These are phyloP conservation scores for Drosophila biarmipes DNA, from an alignment of 1,140 invertebrate species.

Conservation along the genomic window DNA sequence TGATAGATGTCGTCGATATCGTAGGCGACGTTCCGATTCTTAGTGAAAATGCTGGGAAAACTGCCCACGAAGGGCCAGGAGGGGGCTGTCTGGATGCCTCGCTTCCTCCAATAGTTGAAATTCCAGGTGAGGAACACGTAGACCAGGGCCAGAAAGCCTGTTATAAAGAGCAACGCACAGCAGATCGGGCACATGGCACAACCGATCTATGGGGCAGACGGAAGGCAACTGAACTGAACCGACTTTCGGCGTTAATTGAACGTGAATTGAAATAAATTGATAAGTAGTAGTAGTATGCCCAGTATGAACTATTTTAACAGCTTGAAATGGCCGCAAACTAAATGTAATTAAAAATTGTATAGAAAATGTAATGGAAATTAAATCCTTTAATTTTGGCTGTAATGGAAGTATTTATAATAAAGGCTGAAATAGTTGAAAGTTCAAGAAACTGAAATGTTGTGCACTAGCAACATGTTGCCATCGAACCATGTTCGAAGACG, in stretches of 20 bases:
- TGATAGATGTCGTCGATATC: constrained; percentile 60
- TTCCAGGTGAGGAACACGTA: constrained; percentile 78
- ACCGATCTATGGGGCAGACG: neutral
- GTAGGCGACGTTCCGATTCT: constrained; percentile 54
- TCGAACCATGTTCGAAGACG: too few relatives aligned
- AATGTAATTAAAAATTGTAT: too few relatives aligned
- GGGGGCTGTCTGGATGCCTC: constrained; percentile 63
- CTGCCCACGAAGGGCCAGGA: constrained; percentile 70
- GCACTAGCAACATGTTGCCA: too few relatives aligned
- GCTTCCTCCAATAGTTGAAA: constrained; percentile 78
- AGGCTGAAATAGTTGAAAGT: too few relatives aligned
- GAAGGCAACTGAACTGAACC: constrained; percentile 23
- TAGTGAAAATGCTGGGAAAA: constrained; percentile 59
- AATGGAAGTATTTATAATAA: too few relatives aligned
- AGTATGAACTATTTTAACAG: neutral
- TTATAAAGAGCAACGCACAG: constrained; percentile 5
- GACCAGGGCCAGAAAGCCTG: constrained; percentile 32
- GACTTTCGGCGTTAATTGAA: constrained; percentile 12
- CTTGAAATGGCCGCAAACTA: neutral
- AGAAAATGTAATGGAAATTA: too few relatives aligned
- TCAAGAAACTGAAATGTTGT: too few relatives aligned
- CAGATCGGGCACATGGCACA: constrained; percentile 36
- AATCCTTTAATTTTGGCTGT: too few relatives aligned
- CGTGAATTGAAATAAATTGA: neutral
- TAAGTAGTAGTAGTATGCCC: neutral